Evolutionary conservation across 2,797 vertebrate species (phyloP), one percentile per base, ranked within the genome.

Genomic region (Bucorvus abyssinicus): DNA sequence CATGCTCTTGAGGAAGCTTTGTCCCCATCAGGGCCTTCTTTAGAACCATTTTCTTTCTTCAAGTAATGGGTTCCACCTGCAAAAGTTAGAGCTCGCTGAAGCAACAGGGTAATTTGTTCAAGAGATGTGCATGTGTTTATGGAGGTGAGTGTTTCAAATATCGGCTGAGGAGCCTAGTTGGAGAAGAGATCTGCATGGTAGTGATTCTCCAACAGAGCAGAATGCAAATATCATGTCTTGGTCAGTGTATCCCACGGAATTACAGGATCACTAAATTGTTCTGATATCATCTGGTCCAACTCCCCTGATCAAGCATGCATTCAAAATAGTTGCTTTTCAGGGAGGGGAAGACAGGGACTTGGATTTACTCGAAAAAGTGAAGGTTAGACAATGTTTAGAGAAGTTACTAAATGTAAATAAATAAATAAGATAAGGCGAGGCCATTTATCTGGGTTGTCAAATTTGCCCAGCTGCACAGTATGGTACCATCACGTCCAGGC

Each of bases 401-500:
- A 38, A 23, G 8, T n/a, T 50, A 47, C 6, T 63, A 34, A 84
- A 53, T 5, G 32, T 17, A 24, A 42, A 70, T n/a, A 61, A 12
- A 45, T 15, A 32, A 44, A 36, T 30, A 49, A 26, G 6, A 9
- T 80, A 53, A 60, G 27, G 21, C 23, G 81, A 71, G 17, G 6
- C 19, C 6, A 7, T 10, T 12, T 63, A 14, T 24, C 18, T 34
- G 23, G 4, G 2, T 30, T 50, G 6, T 57, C 5, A 52, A 36
- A 45, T 52, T 36, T 78, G 36, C 52, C 15, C 20, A 47, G 10
- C 69, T 63, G 14, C 30, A 60, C 13, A n/a, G 8, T 45, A 18
- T 4, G 0, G 32, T 60, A 30, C 18, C 44, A 34, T 50, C 16
- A 34, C 0, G 0, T 40, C 32, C 17, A 44, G 45, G 6, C 14